These are phyloP conservation scores for Lota lota DNA, from an alignment of 2,113 vertebrate genomes.

Conservation along the genomic window DNA sequence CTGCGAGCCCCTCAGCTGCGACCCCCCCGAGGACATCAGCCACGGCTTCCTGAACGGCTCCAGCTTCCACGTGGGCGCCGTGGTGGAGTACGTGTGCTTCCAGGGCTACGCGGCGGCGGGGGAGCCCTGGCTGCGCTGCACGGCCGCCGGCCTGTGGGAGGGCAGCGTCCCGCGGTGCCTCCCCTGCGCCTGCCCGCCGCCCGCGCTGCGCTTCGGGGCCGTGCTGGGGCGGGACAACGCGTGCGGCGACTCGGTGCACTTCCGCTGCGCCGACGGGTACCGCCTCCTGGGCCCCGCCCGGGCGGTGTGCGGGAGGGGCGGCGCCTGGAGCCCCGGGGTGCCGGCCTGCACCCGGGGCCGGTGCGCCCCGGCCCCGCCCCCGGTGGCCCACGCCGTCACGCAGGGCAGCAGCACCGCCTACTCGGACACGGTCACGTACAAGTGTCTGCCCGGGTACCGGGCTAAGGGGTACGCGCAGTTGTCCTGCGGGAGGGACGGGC, in stretches of 20 bases:
- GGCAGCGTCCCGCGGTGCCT: constrained; percentile 81
- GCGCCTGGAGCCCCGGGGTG: constrained; percentile 85
- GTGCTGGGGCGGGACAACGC: constrained; percentile 74
- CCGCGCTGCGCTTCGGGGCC: constrained; percentile 75
- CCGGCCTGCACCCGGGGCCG: constrained; percentile 79
- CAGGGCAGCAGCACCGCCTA: constrained; percentile 73
- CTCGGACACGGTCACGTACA: constrained; percentile 82
- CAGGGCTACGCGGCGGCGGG: constrained; percentile 84
- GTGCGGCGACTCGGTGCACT: constrained; percentile 77
- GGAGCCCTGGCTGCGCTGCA: constrained; percentile 79
- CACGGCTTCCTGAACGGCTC: constrained; percentile 88
- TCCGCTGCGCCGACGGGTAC: constrained; percentile 85
- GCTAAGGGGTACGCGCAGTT: constrained; percentile 76
- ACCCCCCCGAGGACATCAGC: constrained; percentile 86
- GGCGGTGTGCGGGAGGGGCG: constrained; percentile 81
- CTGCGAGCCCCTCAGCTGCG: constrained; percentile 81
- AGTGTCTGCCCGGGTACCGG: constrained; percentile 82
- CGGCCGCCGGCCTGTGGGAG: constrained; percentile 84
- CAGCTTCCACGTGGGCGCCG: constrained; percentile 78
- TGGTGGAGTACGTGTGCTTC: constrained; percentile 87
- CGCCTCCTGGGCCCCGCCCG: constrained; percentile 80
- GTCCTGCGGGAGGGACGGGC: constrained; percentile 79
- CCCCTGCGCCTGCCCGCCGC: constrained; percentile 78
- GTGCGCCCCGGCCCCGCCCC: constrained; percentile 82
- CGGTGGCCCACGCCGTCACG: constrained; percentile 80